Conservation (phyloP, 2,888 invertebrate species). For the Baronia brevicornis region DNA sequence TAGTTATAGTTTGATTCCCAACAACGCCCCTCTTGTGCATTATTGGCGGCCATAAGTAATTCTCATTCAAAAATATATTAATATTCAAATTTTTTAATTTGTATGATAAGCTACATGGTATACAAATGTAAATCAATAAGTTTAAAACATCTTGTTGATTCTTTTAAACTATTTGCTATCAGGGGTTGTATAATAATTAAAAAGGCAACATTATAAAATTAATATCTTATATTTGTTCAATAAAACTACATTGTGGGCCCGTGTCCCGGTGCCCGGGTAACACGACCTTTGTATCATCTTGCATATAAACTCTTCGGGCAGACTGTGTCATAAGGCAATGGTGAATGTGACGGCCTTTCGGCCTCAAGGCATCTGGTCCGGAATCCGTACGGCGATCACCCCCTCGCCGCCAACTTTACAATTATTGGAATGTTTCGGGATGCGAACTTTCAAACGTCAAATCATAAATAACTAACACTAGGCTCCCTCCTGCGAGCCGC, state of each 20-base stretch:
- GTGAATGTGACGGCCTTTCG: slow-evolving; percentile 53
- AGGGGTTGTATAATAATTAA: slow-evolving; percentile 26
- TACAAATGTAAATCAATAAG: too few relatives aligned
- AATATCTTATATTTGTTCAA: slow-evolving; percentile 76
- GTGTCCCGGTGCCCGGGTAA: slow-evolving; percentile 75
- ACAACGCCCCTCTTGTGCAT: too few relatives aligned
- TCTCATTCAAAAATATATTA: slow-evolving; percentile 20
- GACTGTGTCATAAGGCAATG: slow-evolving; percentile 75
- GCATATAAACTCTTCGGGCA: slow-evolving; percentile 75
- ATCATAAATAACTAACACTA: slow-evolving; percentile 34
- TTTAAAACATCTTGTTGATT: not conserved
- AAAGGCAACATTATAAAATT: slow-evolving; percentile 73
- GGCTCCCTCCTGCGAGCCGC: slow-evolving; percentile 48
- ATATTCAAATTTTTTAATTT: not conserved
- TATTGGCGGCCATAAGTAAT: too few relatives aligned
- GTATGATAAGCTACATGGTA: not conserved
- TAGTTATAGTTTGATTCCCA: too few relatives aligned
- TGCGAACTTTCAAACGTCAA: slow-evolving; percentile 61
- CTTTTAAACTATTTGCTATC: not conserved
- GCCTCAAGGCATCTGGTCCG: slow-evolving; percentile 48
- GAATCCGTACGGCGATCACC: slow-evolving; percentile 41
- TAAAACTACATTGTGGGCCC: slow-evolving; percentile 76
- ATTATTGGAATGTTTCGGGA: slow-evolving; percentile 73
- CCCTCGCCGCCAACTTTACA: slow-evolving; percentile 53
- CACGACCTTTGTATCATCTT: slow-evolving; percentile 75